These are phyloP conservation scores for Phasianus colchicus DNA, from an alignment of 2,113 vertebrate genomes.

Conservation along the genomic window DNA sequence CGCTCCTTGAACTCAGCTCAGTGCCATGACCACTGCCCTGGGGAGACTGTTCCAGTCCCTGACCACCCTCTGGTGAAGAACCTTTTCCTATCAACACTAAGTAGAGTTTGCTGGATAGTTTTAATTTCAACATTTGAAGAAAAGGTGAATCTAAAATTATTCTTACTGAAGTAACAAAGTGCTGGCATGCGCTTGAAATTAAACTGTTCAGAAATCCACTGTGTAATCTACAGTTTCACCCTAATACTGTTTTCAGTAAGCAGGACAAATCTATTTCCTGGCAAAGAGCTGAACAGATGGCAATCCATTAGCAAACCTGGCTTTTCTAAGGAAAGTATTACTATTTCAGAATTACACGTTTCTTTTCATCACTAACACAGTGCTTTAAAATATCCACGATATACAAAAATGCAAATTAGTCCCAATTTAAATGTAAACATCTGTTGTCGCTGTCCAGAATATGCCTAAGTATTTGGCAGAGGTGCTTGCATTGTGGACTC, in stretches of 20 bases:
- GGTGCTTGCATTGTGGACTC: neutral
- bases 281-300: slow-evolving; percentile 76
- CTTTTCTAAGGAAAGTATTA: slow-evolving; percentile 67
- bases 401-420: slow-evolving; percentile 25
- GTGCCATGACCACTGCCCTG: neutral
- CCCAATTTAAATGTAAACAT: slow-evolving; percentile 42
- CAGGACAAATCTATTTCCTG: slow-evolving; percentile 72
- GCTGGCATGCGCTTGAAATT: slow-evolving; percentile 27
- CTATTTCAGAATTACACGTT: slow-evolving; percentile 57
- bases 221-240: slow-evolving; percentile 71
- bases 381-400: slow-evolving; percentile 33
- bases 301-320: slow-evolving; percentile 75
- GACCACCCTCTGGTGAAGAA: neutral
- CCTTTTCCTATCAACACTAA: neutral
- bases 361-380: slow-evolving; percentile 35
- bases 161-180: slow-evolving; percentile 42
- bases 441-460: slow-evolving; percentile 7
- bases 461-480: neutral
- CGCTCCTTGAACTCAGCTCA: neutral
- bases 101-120: neutral
- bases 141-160: slow-evolving; percentile 8
- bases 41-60: neutral
- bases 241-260: slow-evolving; percentile 71
- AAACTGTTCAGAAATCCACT: slow-evolving; percentile 60
- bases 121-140: neutral